These are phyloP conservation scores for Magallana nippona DNA, from an alignment of 2,888 invertebrate genomes.

Conservation along the genomic window DNA sequence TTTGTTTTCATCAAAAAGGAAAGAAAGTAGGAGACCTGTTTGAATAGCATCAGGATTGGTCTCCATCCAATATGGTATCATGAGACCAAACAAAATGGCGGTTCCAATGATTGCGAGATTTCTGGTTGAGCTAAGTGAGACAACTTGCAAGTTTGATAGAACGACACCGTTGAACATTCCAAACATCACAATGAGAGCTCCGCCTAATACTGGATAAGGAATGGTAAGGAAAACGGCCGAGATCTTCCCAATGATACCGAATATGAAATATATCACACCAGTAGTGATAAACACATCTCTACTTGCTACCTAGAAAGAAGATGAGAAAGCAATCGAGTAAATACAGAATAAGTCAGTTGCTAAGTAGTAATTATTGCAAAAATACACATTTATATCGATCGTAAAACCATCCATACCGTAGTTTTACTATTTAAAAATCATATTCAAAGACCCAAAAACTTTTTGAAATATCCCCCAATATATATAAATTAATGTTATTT, in stretches of 20 bases:
- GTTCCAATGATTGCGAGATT: constrained; percentile 89
- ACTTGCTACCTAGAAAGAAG: constrained; percentile 75
- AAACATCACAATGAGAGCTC: constrained; percentile 64
- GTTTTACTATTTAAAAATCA: background rate
- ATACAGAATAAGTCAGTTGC: too few relatives aligned
- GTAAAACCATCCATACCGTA: too few relatives aligned
- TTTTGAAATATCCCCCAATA: too few relatives aligned
- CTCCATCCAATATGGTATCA: constrained; percentile 67
- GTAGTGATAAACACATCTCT: constrained; percentile 78
- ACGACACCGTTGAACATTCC: constrained; percentile 61
- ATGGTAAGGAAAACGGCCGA: constrained; percentile 80
- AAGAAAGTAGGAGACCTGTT: constrained; percentile 55
- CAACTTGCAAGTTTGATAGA: constrained; percentile 71
- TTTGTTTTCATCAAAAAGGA: background rate
- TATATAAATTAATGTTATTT: background rate
- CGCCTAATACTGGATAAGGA: constrained; percentile 79
- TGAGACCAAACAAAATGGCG: constrained; percentile 90
- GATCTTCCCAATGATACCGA: constrained; percentile 79
- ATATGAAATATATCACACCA: constrained; percentile 77
- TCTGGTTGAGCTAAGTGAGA: constrained; percentile 87
- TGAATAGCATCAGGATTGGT: constrained; percentile 54
- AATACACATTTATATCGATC: too few relatives aligned
- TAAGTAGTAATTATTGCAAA: too few relatives aligned
- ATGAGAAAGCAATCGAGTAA: background rate
- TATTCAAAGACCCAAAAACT: too few relatives aligned